phyloP scores from a whole-genome alignment of 2,888 invertebrate genomes.

The Nomada fucata region DNA sequence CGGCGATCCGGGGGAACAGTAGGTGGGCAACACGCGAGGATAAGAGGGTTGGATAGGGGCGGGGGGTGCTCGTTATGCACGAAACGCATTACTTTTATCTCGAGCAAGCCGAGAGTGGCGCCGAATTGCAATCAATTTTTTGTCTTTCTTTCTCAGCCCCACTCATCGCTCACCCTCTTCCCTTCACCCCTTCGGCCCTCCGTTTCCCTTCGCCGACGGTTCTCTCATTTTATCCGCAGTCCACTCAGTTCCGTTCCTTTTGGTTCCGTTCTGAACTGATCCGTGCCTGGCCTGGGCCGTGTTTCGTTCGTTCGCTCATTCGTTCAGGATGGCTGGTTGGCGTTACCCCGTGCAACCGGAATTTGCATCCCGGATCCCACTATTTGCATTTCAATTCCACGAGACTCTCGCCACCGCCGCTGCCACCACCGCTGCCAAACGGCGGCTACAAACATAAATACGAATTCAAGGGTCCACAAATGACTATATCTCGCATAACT shows the following conservation, averaged over 20 bases:
- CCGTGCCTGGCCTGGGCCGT: conserved; percentile 69
- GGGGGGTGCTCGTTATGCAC: conserved; percentile 78
- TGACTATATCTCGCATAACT: conserved; percentile 68
- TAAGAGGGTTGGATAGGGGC: conserved; percentile 58
- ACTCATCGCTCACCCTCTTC: conserved; percentile 66
- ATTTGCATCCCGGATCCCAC: conserved; percentile 83
- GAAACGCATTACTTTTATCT: conserved; percentile 81
- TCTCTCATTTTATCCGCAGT: conserved; percentile 69
- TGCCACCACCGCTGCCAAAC: conserved; percentile 78
- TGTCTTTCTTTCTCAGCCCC: conserved; percentile 71
- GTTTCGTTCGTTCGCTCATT: conserved; percentile 72
- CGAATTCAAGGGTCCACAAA: conserved; percentile 76
- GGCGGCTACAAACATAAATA: conserved; percentile 82
- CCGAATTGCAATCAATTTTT: conserved; percentile 82
- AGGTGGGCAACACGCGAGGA: conserved; percentile 67
- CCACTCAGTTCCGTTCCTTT: conserved; percentile 74
- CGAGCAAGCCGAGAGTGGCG: conserved; percentile 77
- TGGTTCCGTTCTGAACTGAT: conserved; percentile 75
- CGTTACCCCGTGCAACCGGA: conserved; percentile 82
- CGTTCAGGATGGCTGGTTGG: conserved; percentile 74
- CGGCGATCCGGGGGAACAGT: conserved; percentile 23
- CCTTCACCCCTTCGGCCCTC: conserved; percentile 36
- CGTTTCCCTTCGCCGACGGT: conserved; percentile 15
- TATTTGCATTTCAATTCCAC: conserved; percentile 84
- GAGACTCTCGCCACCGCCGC: conserved; percentile 77